Evolutionary conservation across 2,113 vertebrate species (phyloP), one percentile per base, ranked within the genome.

Genomic region (Pelecanoides urinatrix): DNA sequence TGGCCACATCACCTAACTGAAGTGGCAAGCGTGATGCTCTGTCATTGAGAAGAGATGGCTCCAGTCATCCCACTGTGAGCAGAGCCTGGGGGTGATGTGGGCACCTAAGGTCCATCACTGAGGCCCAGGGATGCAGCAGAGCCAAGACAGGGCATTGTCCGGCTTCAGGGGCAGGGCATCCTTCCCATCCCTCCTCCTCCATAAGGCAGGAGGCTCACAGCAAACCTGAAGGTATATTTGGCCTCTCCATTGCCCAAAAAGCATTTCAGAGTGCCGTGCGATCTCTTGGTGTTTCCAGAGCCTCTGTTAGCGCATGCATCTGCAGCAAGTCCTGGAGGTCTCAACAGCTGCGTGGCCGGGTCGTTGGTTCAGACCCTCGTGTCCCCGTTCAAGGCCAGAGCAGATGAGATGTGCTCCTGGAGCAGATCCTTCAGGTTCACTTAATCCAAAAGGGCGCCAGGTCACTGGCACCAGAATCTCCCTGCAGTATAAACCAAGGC

Each of bases 261-360:
- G 36, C 29, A n/a, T 32, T 72, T 62, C 52, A 72, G 65, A 61
- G 52, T 4, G 5, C 23, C 27, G 10, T 6, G 8, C 8, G 9
- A 52, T 22, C 56, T 53, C 65, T 21, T 38, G 45, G 45, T 67
- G 47, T 76, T 62, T 56, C 47, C 49, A n/a, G 30, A 71, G 32
- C 58, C 27, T 76, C 45, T n/a, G 7, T 63, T 34, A 65, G 63
- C 2, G 1, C 19, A 6, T 16, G 4, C 52, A 40, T n/a, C 36
- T 18, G 7, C 13, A 38, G 34, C 32, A n/a, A 81, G 58, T 40
- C 75, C 70, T 15, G 13, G 40, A 50, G 32, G n/a, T 55, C 58
- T 76, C 56, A 75, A 26, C 8, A 66, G 58, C 45, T 25, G 14
- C 1, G 0, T 44, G 45, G 3, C 5, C 0, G 1, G 56, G 59